Percentiles rank a stretch among this genome's conserved stretches.
Evolutionary conservation across 2,888 invertebrate species (phyloP).

Genomic region (Leucoptera coffeella): DNA sequence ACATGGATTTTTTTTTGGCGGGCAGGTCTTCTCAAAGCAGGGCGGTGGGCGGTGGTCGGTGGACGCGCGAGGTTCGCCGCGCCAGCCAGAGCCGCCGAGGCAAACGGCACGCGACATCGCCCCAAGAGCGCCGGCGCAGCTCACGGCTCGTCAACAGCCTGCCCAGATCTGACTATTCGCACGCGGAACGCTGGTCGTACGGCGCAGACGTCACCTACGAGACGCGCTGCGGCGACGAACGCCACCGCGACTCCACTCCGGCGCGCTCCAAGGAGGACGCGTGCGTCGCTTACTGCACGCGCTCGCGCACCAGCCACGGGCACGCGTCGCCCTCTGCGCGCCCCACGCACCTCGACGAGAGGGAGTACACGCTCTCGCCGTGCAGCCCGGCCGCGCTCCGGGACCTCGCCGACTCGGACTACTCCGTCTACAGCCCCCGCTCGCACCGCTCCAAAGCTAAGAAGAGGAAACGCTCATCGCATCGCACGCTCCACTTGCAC

Average conservation of each 20-base stretch:
- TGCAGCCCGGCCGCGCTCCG: slow-evolving; percentile 45
- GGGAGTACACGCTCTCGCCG: slow-evolving; percentile 45
- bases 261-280: slow-evolving; percentile 21
- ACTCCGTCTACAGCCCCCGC: slow-evolving; percentile 43
- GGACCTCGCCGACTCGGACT: slow-evolving; percentile 41
- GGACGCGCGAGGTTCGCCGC: slow-evolving; percentile 44
- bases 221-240: slow-evolving; percentile 30
- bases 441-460: slow-evolving; percentile 34
- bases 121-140: slow-evolving; percentile 34
- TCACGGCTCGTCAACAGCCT: slow-evolving; percentile 44
- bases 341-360: slow-evolving; percentile 24
- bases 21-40: slow-evolving; percentile 52
- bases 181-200: slow-evolving; percentile 54
- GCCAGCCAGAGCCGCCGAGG: slow-evolving; percentile 32
- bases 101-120: slow-evolving; percentile 25
- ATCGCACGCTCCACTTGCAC: slow-evolving; percentile 37
- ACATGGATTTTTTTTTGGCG: slow-evolving; percentile 5
- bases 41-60: slow-evolving; percentile 53
- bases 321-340: neutral
- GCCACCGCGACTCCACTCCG: slow-evolving; percentile 20
- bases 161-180: slow-evolving; percentile 43
- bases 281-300: slow-evolving; percentile 42
- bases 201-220: slow-evolving; percentile 45
- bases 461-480: slow-evolving; percentile 37
- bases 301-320: slow-evolving; percentile 24